phyloP scores from a whole-genome alignment of 2,888 invertebrate species.

The Morinoia aosen region DNA sequence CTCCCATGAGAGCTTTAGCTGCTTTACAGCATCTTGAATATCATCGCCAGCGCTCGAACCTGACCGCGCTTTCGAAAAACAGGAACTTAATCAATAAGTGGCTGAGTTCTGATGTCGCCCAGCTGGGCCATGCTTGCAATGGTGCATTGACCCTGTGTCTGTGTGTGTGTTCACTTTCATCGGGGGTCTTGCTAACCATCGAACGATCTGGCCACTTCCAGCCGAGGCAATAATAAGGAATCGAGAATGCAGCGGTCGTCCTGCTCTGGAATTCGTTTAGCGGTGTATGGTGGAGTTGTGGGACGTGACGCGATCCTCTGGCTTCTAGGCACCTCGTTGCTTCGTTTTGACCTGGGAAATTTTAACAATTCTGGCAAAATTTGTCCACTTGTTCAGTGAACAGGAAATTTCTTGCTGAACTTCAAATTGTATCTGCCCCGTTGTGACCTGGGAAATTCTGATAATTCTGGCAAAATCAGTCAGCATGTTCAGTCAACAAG shows the following conservation, averaged over 20 bases:
- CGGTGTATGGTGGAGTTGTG: background rate
- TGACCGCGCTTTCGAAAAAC: slow-evolving; percentile 12
- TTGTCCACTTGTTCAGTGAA: too few species aligned
- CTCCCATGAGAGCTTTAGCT: background rate
- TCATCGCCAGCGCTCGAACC: background rate
- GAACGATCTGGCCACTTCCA: background rate
- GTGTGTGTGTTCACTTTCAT: slow-evolving; percentile 26
- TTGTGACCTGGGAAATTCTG: too few species aligned
- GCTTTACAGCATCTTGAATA: background rate
- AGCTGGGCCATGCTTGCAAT: background rate
- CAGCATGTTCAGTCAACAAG: too few species aligned
- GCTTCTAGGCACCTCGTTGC: background rate
- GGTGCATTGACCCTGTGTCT: slow-evolving; percentile 31
- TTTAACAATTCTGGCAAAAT: too few species aligned
- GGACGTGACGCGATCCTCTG: background rate
- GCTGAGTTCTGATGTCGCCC: background rate
- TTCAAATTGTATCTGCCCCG: too few species aligned
- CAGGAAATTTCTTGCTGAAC: too few species aligned
- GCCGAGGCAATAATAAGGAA: background rate
- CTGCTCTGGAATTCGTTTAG: background rate
- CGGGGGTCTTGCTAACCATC: background rate
- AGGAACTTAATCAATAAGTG: background rate
- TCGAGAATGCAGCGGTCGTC: slow-evolving; percentile 15
- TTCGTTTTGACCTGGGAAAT: too few species aligned
- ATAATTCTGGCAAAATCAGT: too few species aligned